Evolutionary conservation across 2,797 vertebrate genomes (phyloP).

Genomic region (Alosa sapidissima): DNA sequence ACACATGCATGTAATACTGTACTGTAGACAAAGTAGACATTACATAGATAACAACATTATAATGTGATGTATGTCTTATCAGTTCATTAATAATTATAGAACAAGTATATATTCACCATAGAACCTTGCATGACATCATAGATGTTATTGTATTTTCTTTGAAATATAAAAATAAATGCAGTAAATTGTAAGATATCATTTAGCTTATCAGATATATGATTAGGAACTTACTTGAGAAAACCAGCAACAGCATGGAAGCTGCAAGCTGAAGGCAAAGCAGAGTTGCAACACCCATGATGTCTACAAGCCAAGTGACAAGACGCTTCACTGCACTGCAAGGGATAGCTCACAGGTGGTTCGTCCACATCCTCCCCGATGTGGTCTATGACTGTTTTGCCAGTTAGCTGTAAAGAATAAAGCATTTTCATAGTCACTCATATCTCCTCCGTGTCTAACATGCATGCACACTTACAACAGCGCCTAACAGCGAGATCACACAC

Average conservation of each 20-base stretch:
- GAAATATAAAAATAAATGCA: too few relatives aligned
- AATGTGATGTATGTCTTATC: background rate
- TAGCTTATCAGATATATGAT: background rate
- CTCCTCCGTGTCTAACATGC: background rate
- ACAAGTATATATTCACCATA: background rate
- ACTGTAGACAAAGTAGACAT: background rate
- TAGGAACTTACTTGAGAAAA: slow-evolving; percentile 38
- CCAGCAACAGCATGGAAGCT: slow-evolving; percentile 28
- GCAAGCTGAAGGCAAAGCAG: slow-evolving; percentile 36
- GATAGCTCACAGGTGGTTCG: background rate
- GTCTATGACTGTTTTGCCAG: background rate
- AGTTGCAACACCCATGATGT: slow-evolving; percentile 37
- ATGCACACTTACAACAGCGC: background rate
- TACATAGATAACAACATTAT: background rate
- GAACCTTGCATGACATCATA: too few relatives aligned
- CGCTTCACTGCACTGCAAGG: background rate
- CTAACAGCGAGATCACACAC: slow-evolving; percentile 10
- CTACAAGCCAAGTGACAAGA: background rate
- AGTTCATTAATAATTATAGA: too few relatives aligned
- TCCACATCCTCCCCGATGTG: background rate
- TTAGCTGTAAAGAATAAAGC: background rate
- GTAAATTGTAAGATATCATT: too few relatives aligned
- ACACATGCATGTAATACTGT: too few relatives aligned
- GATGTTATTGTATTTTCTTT: too few relatives aligned
- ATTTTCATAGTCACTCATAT: background rate